These are phyloP conservation scores for Coptotermes formosanus DNA, from an alignment of 1,140 invertebrate genomes.

Conservation along the genomic window DNA sequence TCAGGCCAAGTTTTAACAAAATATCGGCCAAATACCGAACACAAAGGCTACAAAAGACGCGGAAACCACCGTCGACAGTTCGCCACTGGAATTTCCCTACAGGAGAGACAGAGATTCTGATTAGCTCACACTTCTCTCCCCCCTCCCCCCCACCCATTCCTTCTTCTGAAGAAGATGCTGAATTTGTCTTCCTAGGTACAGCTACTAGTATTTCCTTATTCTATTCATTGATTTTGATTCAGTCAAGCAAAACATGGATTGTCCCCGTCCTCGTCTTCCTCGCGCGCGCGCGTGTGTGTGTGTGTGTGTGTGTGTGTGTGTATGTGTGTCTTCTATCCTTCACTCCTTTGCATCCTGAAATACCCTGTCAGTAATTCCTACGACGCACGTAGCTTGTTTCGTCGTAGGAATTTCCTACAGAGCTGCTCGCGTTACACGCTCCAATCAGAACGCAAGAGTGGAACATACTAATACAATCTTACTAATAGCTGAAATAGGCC, in stretches of 20 bases:
- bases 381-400: not conserved
- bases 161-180: not conserved
- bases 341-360: not conserved
- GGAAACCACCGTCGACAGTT: not conserved
- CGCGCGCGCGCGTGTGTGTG: not conserved
- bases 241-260: conserved; percentile 15
- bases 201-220: conserved; percentile 17
- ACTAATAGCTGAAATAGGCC: not conserved
- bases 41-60: too few species aligned
- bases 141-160: not conserved
- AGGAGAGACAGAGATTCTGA: not conserved
- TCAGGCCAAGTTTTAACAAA: too few species aligned
- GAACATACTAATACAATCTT: not conserved
- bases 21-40: too few species aligned
- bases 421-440: not conserved
- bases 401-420: not conserved
- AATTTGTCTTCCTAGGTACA: conserved; percentile 16
- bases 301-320: not conserved
- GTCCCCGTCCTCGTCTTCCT: not conserved
- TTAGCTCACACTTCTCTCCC: not conserved
- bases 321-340: not conserved
- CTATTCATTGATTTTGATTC: conserved; percentile 17
- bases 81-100: not conserved
- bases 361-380: not conserved
- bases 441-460: conserved; percentile 10